Percentiles rank a stretch among this genome's conserved stretches.
These are phyloP conservation scores for Indicator maculatus DNA, from an alignment of 2,113 vertebrate species.

Conservation along the genomic window DNA sequence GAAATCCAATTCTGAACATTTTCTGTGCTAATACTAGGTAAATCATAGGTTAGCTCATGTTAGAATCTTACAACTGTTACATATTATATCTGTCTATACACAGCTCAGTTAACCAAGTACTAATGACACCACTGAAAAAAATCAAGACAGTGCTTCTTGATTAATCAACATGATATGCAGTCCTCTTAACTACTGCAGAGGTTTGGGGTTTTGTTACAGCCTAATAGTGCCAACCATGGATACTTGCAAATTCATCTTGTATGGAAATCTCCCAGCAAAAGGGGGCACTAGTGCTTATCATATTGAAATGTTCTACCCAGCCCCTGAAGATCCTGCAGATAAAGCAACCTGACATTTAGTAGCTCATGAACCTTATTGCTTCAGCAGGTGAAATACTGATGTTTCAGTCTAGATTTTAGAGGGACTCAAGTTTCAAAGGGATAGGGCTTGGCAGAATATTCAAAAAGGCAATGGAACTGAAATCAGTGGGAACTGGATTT, in stretches of 20 bases:
- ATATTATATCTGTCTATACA: background rate
- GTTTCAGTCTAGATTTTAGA: background rate
- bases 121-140: background rate
- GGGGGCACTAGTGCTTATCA: slow-evolving; percentile 17
- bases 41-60: background rate
- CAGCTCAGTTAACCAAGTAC: background rate
- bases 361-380: background rate
- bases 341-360: background rate
- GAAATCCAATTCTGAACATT: background rate
- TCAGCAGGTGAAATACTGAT: background rate
- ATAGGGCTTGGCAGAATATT: background rate
- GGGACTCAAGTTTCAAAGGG: background rate
- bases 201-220: background rate
- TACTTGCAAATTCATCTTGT: background rate
- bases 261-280: slow-evolving; percentile 16
- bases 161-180: background rate
- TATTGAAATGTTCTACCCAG: background rate
- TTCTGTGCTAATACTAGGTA: background rate
- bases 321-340: background rate
- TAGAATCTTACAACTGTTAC: background rate
- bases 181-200: background rate
- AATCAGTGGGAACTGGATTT: background rate
- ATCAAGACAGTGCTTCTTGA: background rate
- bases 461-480: background rate
- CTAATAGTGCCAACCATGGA: background rate